phyloP scores from a whole-genome alignment of 2,888 invertebrate genomes.

The Aphodius sticticus region DNA sequence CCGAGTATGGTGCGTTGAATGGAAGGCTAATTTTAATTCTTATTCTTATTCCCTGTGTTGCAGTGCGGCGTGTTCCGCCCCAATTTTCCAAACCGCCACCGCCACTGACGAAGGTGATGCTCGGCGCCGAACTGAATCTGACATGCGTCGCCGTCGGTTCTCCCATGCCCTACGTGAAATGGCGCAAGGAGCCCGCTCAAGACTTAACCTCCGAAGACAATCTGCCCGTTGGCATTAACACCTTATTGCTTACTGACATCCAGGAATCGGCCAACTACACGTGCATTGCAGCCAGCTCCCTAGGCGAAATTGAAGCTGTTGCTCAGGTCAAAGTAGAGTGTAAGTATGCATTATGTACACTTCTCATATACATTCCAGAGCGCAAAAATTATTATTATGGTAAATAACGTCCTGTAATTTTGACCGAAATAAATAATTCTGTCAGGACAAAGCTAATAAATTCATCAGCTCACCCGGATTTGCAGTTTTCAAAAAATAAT shows the following conservation, averaged over 20 bases:
- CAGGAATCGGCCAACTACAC: slow-evolving; percentile 96
- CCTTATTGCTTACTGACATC: slow-evolving; percentile 85
- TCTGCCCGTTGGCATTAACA: slow-evolving; percentile 85
- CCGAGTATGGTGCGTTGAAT: background rate
- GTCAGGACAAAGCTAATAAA: no score
- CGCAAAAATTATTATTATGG: background rate
- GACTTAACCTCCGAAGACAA: slow-evolving; percentile 91
- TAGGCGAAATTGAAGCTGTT: slow-evolving; percentile 89
- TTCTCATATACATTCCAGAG: background rate
- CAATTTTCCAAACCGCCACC: slow-evolving; percentile 94
- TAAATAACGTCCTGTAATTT: background rate
- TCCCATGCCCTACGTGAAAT: slow-evolving; percentile 97
- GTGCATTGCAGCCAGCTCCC: slow-evolving; percentile 93
- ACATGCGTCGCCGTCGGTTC: slow-evolving; percentile 98
- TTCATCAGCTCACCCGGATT: no score
- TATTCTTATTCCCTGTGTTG: slow-evolving; percentile 14
- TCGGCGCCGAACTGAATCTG: slow-evolving; percentile 89
- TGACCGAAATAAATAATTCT: no score
- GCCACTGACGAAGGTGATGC: slow-evolving; percentile 85
- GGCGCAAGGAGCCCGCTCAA: slow-evolving; percentile 82
- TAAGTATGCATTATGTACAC: slow-evolving; percentile 62
- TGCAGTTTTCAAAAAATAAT: no score
- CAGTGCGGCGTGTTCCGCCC: slow-evolving; percentile 93
- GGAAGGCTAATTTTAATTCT: slow-evolving; percentile 7
- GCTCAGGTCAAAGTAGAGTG: slow-evolving; percentile 96